phyloP scores from a whole-genome alignment of 30 jellyfish, hydroid and myxozoan species.

The Cassiopea xamachana region DNA sequence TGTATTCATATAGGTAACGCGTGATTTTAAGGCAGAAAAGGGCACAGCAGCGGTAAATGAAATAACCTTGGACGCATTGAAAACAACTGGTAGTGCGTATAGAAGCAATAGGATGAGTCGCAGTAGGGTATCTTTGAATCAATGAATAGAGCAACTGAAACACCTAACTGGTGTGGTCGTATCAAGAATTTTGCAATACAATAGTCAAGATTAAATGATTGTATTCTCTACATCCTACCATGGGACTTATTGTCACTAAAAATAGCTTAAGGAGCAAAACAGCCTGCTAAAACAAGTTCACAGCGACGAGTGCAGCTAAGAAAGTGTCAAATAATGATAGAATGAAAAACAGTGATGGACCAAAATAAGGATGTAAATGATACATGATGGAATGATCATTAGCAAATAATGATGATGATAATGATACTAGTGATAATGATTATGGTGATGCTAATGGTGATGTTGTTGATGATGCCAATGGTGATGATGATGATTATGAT shows the following conservation, averaged over 20 bases:
- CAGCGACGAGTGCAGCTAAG: no score
- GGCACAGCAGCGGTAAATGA: not conserved
- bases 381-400: not conserved
- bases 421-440: no score
- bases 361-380: no score
- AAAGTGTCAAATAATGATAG: no score
- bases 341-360: no score
- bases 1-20: not conserved
- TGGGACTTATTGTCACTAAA: not conserved
- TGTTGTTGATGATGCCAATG: not conserved
- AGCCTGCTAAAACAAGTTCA: no score
- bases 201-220: not conserved
- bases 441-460: no score
- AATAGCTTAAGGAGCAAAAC: not conserved
- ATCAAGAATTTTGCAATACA: not conserved
- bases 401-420: not conserved
- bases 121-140: not conserved
- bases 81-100: constrained; percentile 12
- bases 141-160: not conserved
- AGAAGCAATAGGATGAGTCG: constrained; percentile 6
- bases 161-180: constrained; percentile 7
- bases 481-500: no score
- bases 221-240: not conserved
- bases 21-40: not conserved
- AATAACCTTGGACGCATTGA: not conserved